These are phyloP conservation scores for Antedon mediterranea DNA, from an alignment of 53 echinoderm and acorn worm species.

Conservation along the genomic window DNA sequence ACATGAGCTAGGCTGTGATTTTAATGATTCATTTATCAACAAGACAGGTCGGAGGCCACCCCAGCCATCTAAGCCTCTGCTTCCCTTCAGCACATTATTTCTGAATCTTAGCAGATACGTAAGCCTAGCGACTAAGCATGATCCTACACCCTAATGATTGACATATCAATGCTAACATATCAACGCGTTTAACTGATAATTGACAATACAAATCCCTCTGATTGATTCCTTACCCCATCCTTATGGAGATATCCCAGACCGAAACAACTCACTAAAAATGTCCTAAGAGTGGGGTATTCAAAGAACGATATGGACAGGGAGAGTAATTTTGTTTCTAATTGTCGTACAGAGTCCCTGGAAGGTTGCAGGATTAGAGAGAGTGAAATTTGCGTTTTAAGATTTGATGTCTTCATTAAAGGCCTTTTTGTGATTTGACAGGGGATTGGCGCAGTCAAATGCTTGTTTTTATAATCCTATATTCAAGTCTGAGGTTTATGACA, in stretches of 20 bases:
- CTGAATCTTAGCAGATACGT: background rate
- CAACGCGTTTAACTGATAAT: background rate
- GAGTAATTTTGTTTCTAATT: background rate
- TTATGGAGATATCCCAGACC: background rate
- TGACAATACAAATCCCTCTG: background rate
- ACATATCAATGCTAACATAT: background rate
- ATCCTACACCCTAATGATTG: background rate
- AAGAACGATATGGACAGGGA: background rate
- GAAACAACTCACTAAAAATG: background rate
- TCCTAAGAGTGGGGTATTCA: background rate
- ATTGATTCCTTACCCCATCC: background rate
- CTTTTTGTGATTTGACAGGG: background rate
- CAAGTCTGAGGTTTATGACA: background rate
- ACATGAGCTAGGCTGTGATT: background rate
- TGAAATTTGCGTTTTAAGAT: background rate
- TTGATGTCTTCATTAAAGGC: background rate
- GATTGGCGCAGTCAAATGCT: background rate
- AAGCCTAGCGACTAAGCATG: background rate
- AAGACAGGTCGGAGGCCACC: background rate
- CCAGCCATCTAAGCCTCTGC: background rate
- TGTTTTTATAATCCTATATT: constrained; percentile 1
- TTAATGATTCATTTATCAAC: background rate
- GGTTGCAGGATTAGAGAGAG: background rate
- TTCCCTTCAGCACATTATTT: background rate
- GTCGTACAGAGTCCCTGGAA: background rate